Evolutionary conservation across 2,797 vertebrate species (phyloP), one percentile per base, ranked within the genome.

Genomic region (Microchirus variegatus): DNA sequence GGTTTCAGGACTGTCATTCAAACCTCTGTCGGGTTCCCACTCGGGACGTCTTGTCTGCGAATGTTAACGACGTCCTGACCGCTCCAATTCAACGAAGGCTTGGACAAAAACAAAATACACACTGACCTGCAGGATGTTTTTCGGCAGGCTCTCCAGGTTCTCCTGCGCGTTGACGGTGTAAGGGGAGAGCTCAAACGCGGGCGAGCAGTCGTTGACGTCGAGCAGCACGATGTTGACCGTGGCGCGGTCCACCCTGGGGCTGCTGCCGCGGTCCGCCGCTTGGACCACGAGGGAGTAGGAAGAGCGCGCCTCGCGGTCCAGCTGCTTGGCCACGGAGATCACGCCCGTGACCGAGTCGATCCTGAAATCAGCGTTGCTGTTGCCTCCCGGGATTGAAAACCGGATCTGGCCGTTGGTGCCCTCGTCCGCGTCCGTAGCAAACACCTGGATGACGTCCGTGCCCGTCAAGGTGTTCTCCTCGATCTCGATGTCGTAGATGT

Each of bases 381-480:
- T 95, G 3, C 96, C 96, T 0, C 63, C 75, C 0, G 89, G 37
- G 2, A 98, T 88, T 49, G 95, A 89, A 10, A 98, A 99, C 2
- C 98, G 94, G 2, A 99, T 95, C 82, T 99, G 96, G 0, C 97
- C 96, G 0, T 98, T 99, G 5, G 94, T 94, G 44, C 97, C 96
- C 59, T 97, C 96, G 3, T 99, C 97, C 0, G 90, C 91, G 10
- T 99, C 98, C 0, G 85, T 75, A 14, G 98, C 97, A 0, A 85
- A 87, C 37, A 99, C 95, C 70, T 96, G 96, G 35, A 94, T 82
- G 38, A 99, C 87, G 44, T 99, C 97, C 0, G 95, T 95, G 0
- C 98, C 97, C 0, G 95, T 96, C 69, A 98, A 81, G 12, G 88
- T 96, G 74, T 95, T 88, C 86, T 99, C 97, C 2, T 89, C 86